phyloP scores from a whole-genome alignment of 2,797 vertebrate species.

The Halcyon smyrnensis region DNA sequence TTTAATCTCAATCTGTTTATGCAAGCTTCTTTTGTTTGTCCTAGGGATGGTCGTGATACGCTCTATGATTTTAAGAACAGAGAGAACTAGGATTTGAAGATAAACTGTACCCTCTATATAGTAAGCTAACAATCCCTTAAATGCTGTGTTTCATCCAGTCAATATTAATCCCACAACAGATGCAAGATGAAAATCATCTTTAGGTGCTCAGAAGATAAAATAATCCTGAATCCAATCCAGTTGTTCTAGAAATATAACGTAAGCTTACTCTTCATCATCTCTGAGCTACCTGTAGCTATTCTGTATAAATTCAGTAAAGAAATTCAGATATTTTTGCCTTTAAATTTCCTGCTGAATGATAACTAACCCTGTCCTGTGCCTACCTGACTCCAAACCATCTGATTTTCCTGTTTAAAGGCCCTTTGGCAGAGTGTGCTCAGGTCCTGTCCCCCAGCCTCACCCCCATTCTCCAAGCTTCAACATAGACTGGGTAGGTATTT shows the following conservation, averaged over 20 bases:
- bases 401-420: not conserved
- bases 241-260: not conserved
- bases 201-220: not conserved
- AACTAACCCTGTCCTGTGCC: not conserved
- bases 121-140: not conserved
- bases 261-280: not conserved
- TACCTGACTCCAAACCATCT: not conserved
- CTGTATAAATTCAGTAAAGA: not conserved
- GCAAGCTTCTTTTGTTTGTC: not conserved
- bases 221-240: not conserved
- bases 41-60: not conserved
- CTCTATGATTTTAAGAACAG: not conserved
- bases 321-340: not conserved
- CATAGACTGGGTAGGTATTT: not conserved
- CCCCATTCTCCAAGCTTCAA: not conserved
- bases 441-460: not conserved
- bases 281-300: not conserved
- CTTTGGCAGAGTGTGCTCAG: not conserved
- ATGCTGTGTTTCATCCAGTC: not conserved
- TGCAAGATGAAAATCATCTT: not conserved
- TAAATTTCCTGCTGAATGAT: not conserved
- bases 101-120: not conserved
- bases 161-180: not conserved
- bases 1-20: slow-evolving; percentile 19
- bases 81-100: slow-evolving; percentile 20